phyloP scores from a whole-genome alignment of 2,113 vertebrate genomes.

The Syrmaticus mikado region DNA sequence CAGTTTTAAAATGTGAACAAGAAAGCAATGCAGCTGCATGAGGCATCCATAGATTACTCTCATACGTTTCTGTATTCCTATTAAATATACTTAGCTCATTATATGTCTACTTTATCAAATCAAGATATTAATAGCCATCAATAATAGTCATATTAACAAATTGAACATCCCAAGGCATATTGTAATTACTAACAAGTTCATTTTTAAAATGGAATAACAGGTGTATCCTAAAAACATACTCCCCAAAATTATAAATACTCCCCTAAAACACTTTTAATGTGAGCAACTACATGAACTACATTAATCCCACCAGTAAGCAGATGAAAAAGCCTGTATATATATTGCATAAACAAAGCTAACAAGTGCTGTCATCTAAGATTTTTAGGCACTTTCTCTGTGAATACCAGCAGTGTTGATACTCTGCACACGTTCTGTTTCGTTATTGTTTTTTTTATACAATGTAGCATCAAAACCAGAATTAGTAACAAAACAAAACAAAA shows the following conservation, averaged over 20 bases:
- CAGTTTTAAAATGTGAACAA: not conserved
- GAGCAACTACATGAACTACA: not conserved
- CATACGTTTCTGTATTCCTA: not conserved
- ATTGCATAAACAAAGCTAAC: not conserved
- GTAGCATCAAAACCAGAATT: not conserved
- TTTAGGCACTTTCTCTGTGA: not conserved
- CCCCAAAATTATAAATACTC: not conserved
- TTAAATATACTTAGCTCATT: not conserved
- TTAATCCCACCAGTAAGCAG: not conserved
- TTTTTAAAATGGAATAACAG: not conserved
- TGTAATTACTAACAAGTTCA: not conserved
- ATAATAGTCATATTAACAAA: not conserved
- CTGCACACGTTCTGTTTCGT: not conserved
- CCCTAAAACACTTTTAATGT: not conserved
- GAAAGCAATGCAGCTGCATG: not conserved
- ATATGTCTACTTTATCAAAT: not conserved
- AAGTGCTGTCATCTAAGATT: not conserved
- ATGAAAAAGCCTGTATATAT: not conserved
- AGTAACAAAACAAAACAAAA: not conserved
- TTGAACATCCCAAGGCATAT: not conserved
- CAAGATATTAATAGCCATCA: not conserved
- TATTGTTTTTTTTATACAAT: not conserved
- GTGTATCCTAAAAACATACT: not conserved
- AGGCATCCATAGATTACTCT: not conserved
- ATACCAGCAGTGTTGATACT: not conserved